Evolutionary conservation across 2,888 invertebrate genomes (phyloP).

Genomic region (Schizotus pectinicornis): DNA sequence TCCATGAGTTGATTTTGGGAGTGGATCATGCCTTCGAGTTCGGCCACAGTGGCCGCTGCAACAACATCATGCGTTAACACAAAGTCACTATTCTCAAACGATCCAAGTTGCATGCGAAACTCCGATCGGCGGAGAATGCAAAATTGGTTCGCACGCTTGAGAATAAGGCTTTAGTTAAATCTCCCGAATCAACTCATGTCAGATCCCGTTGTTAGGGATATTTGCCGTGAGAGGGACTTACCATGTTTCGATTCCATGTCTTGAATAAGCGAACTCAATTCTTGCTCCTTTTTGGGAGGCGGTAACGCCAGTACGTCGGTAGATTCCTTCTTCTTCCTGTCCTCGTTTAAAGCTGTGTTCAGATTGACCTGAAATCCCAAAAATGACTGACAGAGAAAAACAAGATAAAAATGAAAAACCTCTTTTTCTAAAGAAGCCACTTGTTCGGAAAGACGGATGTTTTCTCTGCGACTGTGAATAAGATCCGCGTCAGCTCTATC

Average conservation of each 20-base stretch:
- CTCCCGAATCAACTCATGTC: slow-evolving; percentile 57
- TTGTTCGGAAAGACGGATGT: slow-evolving; percentile 78
- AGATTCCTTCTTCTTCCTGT: slow-evolving; percentile 47
- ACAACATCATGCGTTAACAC: slow-evolving; percentile 47
- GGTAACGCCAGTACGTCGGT: slow-evolving; percentile 50
- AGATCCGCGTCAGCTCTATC: slow-evolving; percentile 83
- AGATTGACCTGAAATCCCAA: slow-evolving; percentile 48
- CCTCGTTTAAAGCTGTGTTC: slow-evolving; percentile 53
- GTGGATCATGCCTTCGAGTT: slow-evolving; percentile 88
- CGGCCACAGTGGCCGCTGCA: slow-evolving; percentile 88
- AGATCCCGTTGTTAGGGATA: slow-evolving; percentile 17
- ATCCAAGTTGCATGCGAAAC: not conserved
- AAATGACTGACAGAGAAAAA: not conserved
- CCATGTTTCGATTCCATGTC: slow-evolving; percentile 86
- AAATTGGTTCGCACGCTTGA: not conserved
- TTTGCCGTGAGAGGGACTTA: slow-evolving; percentile 58
- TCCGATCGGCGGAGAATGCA: not conserved
- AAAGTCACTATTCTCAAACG: too few species aligned
- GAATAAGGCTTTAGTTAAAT: not conserved
- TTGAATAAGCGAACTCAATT: slow-evolving; percentile 75
- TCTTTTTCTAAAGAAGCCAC: slow-evolving; percentile 82
- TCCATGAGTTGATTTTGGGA: slow-evolving; percentile 93
- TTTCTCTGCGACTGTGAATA: slow-evolving; percentile 80
- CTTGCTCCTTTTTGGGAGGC: slow-evolving; percentile 64
- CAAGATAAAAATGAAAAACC: slow-evolving; percentile 59